Conservation (phyloP, 2,888 invertebrate genomes). For the Drosophila merina region DNA sequence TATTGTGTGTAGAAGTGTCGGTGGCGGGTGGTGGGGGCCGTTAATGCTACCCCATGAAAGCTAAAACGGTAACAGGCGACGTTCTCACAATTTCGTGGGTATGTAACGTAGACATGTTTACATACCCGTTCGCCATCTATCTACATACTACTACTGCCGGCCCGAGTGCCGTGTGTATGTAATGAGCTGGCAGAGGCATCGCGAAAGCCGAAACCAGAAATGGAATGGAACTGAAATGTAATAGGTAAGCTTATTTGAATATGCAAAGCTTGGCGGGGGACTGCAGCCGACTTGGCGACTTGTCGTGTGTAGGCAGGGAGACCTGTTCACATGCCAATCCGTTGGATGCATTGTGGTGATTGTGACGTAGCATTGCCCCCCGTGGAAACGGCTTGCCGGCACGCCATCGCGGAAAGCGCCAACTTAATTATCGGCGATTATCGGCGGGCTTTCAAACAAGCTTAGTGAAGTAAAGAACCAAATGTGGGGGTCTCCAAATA, state of each 20-base stretch:
- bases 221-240: conserved; percentile 72
- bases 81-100: conserved; percentile 70
- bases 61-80: conserved; percentile 69
- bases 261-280: conserved; percentile 20
- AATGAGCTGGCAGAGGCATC: conserved; percentile 55
- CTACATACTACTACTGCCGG: conserved; percentile 4
- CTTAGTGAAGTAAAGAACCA: conserved; percentile 10
- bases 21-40: conserved; percentile 26
- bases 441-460: conserved; percentile 38
- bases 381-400: background rate
- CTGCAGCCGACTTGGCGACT: conserved; percentile 23
- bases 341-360: conserved; percentile 25
- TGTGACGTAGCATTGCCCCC: conserved; percentile 46
- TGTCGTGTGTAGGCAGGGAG: conserved; percentile 31
- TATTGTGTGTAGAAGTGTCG: conserved; percentile 37
- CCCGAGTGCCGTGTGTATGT: conserved; percentile 43
- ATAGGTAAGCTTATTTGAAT: conserved; percentile 53
- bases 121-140: conserved; percentile 28
- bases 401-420: background rate
- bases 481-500: conserved; percentile 9
- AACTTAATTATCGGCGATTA: conserved; percentile 63
- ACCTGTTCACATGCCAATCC: conserved; percentile 40
- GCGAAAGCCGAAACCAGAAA: conserved; percentile 72
- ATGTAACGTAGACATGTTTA: conserved; percentile 55
- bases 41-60: conserved; percentile 58